These are phyloP conservation scores for Gadopsis bispinosus DNA, from an alignment of 2,797 vertebrate genomes.

Conservation along the genomic window DNA sequence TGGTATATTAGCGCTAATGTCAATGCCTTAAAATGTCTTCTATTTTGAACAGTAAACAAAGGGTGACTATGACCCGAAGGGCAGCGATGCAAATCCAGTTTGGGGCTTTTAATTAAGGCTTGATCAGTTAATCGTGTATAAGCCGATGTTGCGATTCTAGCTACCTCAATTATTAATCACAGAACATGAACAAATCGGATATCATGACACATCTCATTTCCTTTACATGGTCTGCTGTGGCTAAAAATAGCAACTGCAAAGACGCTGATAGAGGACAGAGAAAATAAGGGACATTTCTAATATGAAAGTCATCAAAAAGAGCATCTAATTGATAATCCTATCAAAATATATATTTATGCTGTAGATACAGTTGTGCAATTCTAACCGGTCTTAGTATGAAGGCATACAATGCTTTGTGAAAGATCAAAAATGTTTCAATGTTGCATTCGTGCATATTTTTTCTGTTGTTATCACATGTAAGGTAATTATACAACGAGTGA, in stretches of 20 bases:
- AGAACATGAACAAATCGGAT: conserved; percentile 39
- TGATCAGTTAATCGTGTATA: conserved; percentile 48
- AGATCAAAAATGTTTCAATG: background rate
- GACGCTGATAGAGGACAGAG: conserved; percentile 2
- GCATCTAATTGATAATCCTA: background rate
- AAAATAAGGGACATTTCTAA: background rate
- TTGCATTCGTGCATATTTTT: background rate
- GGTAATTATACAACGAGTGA: too few relatives aligned
- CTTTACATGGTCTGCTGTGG: conserved; percentile 13
- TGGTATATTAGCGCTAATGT: background rate
- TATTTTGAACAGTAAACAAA: conserved; percentile 1
- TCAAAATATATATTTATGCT: background rate
- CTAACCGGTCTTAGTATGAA: background rate
- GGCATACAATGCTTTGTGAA: background rate
- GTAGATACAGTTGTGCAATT: background rate
- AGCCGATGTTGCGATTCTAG: conserved; percentile 44
- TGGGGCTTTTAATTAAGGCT: conserved; percentile 44
- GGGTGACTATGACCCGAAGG: background rate
- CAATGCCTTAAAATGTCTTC: background rate
- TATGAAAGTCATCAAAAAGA: background rate
- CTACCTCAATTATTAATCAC: conserved; percentile 46
- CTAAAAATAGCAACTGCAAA: conserved; percentile 29
- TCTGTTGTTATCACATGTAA: background rate
- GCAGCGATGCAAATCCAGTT: conserved; percentile 17
- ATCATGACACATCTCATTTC: conserved; percentile 47